These are phyloP conservation scores for Eudasyphora cyanicolor DNA, from an alignment of 2,888 invertebrate genomes.

Conservation along the genomic window DNA sequence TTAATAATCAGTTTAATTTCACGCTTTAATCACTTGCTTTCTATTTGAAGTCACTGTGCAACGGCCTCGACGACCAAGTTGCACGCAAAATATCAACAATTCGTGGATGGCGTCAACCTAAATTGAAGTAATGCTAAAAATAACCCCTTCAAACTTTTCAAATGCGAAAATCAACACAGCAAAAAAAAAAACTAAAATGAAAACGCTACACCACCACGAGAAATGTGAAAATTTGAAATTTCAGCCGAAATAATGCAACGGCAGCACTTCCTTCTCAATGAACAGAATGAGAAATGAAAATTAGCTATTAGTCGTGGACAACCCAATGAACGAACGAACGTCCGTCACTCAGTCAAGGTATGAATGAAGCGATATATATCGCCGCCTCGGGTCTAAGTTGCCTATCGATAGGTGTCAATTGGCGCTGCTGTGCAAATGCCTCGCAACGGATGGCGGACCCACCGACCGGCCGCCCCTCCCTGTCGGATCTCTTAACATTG, in stretches of 20 bases:
- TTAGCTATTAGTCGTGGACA: slow-evolving; percentile 12
- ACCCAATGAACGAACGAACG: neutral
- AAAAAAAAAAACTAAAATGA: slow-evolving; percentile 14
- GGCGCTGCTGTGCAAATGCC: slow-evolving; percentile 13
- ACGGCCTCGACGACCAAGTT: slow-evolving; percentile 1
- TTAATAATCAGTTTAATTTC: too few species aligned
- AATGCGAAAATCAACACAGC: slow-evolving; percentile 18
- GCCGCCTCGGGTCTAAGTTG: slow-evolving; percentile 13
- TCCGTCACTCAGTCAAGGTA: slow-evolving; percentile 9
- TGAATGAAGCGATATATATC: slow-evolving; percentile 8
- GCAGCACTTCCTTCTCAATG: slow-evolving; percentile 38
- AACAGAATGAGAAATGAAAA: too few species aligned
- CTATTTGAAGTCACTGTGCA: neutral
- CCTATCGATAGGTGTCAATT: slow-evolving; percentile 55
- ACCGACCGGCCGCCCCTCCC: neutral
- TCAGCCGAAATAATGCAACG: slow-evolving; percentile 17
- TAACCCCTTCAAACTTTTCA: slow-evolving; percentile 40
- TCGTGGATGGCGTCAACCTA: slow-evolving; percentile 62
- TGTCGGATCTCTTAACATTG: slow-evolving; percentile 21
- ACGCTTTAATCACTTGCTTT: too few species aligned
- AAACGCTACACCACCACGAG: slow-evolving; percentile 12
- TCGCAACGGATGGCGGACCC: neutral
- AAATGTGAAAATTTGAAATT: slow-evolving; percentile 29
- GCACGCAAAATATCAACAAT: slow-evolving; percentile 32
- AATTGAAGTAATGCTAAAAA: slow-evolving; percentile 54